Base-by-base conservation (phyloP, 2,797 vertebrate species). In the Sebastes hubbsi region DNA sequence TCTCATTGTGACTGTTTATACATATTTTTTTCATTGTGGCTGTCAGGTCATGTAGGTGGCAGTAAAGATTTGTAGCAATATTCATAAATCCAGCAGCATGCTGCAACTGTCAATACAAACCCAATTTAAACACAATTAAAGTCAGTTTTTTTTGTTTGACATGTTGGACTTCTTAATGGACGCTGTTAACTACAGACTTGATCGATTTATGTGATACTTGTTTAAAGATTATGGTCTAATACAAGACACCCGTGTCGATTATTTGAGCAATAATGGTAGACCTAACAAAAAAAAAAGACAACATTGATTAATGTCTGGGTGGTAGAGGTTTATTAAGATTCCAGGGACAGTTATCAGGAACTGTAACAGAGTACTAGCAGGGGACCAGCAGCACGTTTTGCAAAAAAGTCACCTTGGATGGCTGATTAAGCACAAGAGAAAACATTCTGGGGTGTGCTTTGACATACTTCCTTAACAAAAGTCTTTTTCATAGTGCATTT, bases 401-500 rank as follows among this genome's bases (percentile, higher is more conserved):
- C 89, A 89, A 87, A 89, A 89, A 88, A 90, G 87, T 93, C 89
- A 90, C 86, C 91, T 91, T 90, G 72, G 85, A 92, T 88, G 80
- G 89, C 93, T 93, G 89, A 91, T 87, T 83, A 77, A 90, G 87
- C 88, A 92, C 89, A 81, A 81, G 85, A 92, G 81, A 82, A 80
- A 91, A 89, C 88, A 88, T 91, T 89, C 86, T 89, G 89, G 88
- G 81, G 54, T 92, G 90, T 93, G 93, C 93, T 91, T 92, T 46
- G 80, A 93, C 62, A 66, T 90, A 86, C 80, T 80, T 94, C 82
- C 83, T 90, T 75, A 79, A 85, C 78, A 87, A 85, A 88, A 85
- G 87, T 92, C 82, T 84, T 92, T 91, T 87, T 92, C 86, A 90
- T 94, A 94, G 94, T 95, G 95, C 95, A 93, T 95, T 94, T 93